These are phyloP conservation scores for Urophycis tenuis DNA, from an alignment of 2,797 vertebrate genomes.

Conservation along the genomic window DNA sequence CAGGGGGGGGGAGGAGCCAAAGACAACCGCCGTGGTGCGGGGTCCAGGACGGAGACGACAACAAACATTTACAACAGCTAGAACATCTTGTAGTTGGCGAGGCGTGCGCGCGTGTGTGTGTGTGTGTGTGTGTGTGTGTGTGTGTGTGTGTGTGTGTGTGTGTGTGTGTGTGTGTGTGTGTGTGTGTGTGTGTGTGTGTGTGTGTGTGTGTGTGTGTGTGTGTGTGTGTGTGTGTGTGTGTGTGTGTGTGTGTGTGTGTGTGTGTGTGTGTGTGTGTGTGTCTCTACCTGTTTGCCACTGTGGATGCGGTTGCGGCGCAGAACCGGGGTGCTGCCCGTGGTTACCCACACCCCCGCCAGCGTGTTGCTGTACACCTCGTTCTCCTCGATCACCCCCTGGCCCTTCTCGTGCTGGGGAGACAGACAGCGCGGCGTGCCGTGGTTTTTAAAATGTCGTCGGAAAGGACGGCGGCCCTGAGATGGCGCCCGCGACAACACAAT, in stretches of 20 bases:
- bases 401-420: constrained; percentile 90
- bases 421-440: constrained; percentile 67
- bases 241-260: no score
- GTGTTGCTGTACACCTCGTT: constrained; percentile 99
- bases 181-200: background rate
- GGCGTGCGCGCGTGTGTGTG: no score
- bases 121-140: background rate
- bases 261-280: background rate
- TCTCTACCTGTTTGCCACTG: constrained; percentile 93
- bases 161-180: no score
- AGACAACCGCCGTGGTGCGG: background rate
- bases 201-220: constrained; percentile 12
- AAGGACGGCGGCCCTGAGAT: no score
- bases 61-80: background rate
- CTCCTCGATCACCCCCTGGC: constrained; percentile 98
- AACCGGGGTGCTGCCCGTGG: constrained; percentile 96
- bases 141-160: background rate
- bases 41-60: background rate
- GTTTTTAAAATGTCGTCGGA: constrained; percentile 40
- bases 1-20: constrained; percentile 51
- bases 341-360: constrained; percentile 98
- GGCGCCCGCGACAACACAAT: background rate
- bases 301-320: constrained; percentile 97
- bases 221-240: background rate
- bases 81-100: background rate